These are phyloP conservation scores for Halictus quadricinctus DNA, from an alignment of 2,888 invertebrate genomes.

Conservation along the genomic window DNA sequence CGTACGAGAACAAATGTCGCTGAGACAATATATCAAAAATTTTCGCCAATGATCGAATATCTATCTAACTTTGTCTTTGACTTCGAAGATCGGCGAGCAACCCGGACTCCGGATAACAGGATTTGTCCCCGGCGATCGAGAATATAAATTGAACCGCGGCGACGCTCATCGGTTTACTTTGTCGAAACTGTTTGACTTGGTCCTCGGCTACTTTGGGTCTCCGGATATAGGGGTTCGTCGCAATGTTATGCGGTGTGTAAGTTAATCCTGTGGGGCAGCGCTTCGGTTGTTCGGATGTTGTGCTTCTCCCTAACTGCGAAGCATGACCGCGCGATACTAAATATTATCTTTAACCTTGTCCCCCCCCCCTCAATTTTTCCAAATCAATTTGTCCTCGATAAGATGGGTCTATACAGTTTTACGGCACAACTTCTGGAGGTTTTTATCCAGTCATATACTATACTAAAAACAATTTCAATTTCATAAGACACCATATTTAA, in stretches of 20 bases:
- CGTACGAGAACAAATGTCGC: neutral
- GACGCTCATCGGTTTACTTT: slow-evolving; percentile 5
- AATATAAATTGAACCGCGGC: slow-evolving; percentile 15
- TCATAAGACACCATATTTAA: too few species aligned
- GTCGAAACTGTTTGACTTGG: slow-evolving; percentile 12
- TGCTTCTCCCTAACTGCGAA: neutral
- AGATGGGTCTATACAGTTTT: too few species aligned
- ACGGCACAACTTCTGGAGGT: too few species aligned
- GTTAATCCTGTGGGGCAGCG: neutral
- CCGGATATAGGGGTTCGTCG: neutral
- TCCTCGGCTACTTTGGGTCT: neutral
- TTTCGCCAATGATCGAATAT: neutral
- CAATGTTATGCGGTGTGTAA: slow-evolving; percentile 13
- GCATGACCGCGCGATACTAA: neutral
- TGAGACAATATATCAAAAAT: neutral
- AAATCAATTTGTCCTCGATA: neutral
- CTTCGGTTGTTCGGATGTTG: neutral
- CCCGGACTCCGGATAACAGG: neutral
- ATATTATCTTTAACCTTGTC: neutral
- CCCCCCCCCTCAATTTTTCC: neutral
- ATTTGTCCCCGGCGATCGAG: neutral
- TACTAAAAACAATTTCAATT: too few species aligned
- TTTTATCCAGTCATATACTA: too few species aligned
- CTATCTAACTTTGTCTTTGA: neutral
- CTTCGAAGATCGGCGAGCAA: neutral